Conservation (phyloP, 2,888 invertebrate genomes). For the Dicycla oo region DNA sequence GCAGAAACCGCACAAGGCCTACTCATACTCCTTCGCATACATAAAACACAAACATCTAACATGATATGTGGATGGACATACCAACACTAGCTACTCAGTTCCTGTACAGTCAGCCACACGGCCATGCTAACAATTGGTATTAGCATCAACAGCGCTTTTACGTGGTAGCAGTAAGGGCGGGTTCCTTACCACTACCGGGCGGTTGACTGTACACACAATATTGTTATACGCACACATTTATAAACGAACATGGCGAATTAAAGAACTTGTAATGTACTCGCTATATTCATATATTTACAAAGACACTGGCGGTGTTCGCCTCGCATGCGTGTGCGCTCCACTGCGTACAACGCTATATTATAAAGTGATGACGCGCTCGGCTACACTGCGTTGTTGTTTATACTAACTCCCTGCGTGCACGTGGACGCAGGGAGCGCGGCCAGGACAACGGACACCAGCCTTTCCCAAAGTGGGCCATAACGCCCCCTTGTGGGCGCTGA, state of each 20-base stretch:
- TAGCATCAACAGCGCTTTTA: no score
- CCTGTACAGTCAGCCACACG: background rate
- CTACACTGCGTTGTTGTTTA: no score
- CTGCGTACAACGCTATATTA: no score
- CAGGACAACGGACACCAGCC: no score
- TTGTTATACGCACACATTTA: background rate
- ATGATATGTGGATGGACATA: background rate
- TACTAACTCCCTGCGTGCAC: no score
- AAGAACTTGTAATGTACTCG: background rate
- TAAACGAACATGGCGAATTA: background rate
- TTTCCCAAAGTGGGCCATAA: no score
- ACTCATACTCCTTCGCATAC: background rate
- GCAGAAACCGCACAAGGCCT: background rate
- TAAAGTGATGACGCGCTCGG: no score
- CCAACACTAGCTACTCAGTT: background rate
- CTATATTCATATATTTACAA: background rate
- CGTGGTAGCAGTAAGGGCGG: no score
- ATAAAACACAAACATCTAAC: background rate
- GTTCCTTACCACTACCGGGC: background rate
- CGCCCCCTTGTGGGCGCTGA: no score
- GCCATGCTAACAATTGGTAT: background rate
- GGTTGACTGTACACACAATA: background rate
- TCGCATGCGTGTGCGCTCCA: background rate
- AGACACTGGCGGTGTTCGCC: background rate
- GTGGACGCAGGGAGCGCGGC: no score